phyloP scores from a whole-genome alignment of 2,113 vertebrate genomes.

The Oenanthe melanoleuca region DNA sequence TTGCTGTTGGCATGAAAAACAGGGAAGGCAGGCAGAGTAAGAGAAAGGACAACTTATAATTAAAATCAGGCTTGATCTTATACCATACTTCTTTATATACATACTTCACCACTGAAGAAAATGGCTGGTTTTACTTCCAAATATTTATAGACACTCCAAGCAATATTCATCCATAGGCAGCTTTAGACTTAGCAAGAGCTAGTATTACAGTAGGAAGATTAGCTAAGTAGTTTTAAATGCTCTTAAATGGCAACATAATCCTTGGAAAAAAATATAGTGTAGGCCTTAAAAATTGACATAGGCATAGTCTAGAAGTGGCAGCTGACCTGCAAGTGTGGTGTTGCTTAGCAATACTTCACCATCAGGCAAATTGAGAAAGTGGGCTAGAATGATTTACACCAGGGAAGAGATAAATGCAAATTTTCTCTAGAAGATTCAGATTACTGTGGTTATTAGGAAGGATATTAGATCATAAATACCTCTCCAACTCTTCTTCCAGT shows the following conservation, averaged over 20 bases:
- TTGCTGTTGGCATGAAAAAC: constrained; percentile 38
- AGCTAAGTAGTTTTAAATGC: constrained; percentile 10
- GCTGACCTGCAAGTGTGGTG: constrained; percentile 18
- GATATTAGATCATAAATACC: neutral
- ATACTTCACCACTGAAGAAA: neutral
- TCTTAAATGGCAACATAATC: neutral
- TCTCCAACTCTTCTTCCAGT: neutral
- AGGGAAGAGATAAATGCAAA: neutral
- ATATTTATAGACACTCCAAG: constrained; percentile 18
- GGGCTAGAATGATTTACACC: neutral
- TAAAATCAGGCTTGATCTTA: constrained; percentile 34
- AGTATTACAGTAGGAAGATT: neutral
- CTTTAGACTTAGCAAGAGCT: constrained; percentile 1
- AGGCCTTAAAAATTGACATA: neutral
- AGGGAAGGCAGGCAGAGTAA: constrained; percentile 17
- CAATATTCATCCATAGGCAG: neutral
- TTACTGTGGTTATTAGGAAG: constrained; percentile 28
- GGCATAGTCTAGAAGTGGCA: neutral
- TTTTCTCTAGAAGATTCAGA: constrained; percentile 18
- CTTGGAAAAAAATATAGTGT: neutral
- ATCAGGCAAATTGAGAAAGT: neutral
- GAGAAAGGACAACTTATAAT: constrained; percentile 34
- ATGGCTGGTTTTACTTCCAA: constrained; percentile 26
- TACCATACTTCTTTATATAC: neutral
- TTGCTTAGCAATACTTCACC: constrained; percentile 21